These are phyloP conservation scores for Scyliorhinus canicula DNA, from an alignment of 2,797 vertebrate species.

Conservation along the genomic window DNA sequence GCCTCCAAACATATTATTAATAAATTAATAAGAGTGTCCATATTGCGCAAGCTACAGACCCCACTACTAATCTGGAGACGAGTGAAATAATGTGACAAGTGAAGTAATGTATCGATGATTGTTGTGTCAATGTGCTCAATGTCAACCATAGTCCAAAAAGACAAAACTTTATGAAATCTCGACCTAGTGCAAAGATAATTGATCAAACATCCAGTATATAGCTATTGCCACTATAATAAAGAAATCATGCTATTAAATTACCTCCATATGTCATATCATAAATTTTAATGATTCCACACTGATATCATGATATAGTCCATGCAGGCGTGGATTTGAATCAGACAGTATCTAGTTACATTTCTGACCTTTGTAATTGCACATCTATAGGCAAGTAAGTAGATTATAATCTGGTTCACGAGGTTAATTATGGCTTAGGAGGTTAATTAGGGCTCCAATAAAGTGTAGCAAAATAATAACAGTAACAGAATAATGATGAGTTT, in stretches of 20 bases:
- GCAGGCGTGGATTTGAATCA: background rate
- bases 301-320: background rate
- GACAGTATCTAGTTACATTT: background rate
- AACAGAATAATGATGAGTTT: background rate
- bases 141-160: background rate
- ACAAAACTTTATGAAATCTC: background rate
- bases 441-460: background rate
- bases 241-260: background rate
- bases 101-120: background rate
- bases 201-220: background rate
- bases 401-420: background rate
- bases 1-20: background rate
- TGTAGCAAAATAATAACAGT: background rate
- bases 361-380: background rate
- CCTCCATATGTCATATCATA: background rate
- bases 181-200: background rate
- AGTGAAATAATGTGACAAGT: background rate
- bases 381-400: background rate
- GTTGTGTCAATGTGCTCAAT: background rate
- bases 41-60: no score
- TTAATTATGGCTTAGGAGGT: background rate
- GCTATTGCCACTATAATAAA: background rate
- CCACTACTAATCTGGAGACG: background rate
- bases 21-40: no score
- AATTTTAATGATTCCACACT: constrained; percentile 11